Percentiles rank a stretch among this genome's conserved stretches.
phyloP scores from a whole-genome alignment of 2,888 invertebrate species.

The Liodrosophila aerea region DNA sequence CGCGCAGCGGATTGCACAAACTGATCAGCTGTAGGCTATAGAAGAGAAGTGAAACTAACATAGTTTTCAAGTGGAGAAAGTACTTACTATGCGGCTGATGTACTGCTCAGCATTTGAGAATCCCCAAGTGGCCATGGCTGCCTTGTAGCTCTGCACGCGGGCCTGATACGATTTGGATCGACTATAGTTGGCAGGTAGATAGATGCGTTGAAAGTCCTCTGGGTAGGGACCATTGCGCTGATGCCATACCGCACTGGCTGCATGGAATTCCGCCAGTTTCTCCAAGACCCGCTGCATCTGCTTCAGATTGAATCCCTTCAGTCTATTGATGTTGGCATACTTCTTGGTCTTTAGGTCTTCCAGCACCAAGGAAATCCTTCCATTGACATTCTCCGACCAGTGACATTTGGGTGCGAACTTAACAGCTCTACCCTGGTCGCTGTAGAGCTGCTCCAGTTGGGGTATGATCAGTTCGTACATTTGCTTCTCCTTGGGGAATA shows the following conservation, averaged over 20 bases:
- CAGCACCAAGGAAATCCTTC: slow-evolving; percentile 73
- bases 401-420: slow-evolving; percentile 78
- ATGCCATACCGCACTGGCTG: slow-evolving; percentile 75
- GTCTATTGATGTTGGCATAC: slow-evolving; percentile 77
- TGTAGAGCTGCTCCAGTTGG: slow-evolving; percentile 76
- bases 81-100: slow-evolving; percentile 71
- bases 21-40: slow-evolving; percentile 77
- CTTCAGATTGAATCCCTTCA: slow-evolving; percentile 77
- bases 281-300: slow-evolving; percentile 79
- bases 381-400: slow-evolving; percentile 69
- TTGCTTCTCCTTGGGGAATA: slow-evolving; percentile 79
- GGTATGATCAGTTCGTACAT: slow-evolving; percentile 79
- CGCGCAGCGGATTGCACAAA: slow-evolving; percentile 74
- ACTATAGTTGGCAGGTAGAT: slow-evolving; percentile 78
- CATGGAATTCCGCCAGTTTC: slow-evolving; percentile 81
- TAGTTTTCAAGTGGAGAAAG: too few species aligned
- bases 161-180: slow-evolving; percentile 75
- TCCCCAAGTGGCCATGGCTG: slow-evolving; percentile 77
- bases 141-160: slow-evolving; percentile 69
- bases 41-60: too few species aligned
- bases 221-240: slow-evolving; percentile 72
- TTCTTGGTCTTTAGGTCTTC: slow-evolving; percentile 78
- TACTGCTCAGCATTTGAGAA: slow-evolving; percentile 70
- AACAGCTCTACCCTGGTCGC: slow-evolving; percentile 57
- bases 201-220: slow-evolving; percentile 70